A percentile compares a stretch with the other conserved stretches of the same genome.
Conservation (phyloP, 2,113 vertebrate species). For the Rhea americana region DNA sequence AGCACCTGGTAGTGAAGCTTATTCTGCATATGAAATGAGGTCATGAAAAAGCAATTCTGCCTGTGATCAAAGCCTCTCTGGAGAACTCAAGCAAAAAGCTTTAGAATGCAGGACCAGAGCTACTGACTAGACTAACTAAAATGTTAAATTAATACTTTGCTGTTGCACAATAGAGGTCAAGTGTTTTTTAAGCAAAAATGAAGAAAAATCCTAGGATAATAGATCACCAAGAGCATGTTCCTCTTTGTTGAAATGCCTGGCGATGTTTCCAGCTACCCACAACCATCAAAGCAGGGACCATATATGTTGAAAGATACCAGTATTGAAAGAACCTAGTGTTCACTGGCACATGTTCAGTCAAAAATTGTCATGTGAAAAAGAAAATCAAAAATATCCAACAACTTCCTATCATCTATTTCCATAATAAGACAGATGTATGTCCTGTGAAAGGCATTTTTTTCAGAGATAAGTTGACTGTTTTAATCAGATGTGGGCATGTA, state of each 20-base stretch:
- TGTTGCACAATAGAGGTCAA: neutral
- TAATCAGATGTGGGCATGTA: neutral
- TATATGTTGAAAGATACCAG: neutral
- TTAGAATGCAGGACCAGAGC: neutral
- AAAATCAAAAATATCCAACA: neutral
- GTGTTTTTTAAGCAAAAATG: neutral
- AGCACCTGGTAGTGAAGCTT: constrained; percentile 29
- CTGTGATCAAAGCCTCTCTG: constrained; percentile 13
- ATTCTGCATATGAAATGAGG: constrained; percentile 45
- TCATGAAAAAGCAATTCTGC: constrained; percentile 35
- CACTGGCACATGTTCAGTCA: neutral
- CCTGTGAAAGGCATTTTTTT: neutral
- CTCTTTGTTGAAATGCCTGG: neutral
- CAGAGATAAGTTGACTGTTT: neutral
- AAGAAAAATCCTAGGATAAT: neutral
- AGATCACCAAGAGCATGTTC: neutral
- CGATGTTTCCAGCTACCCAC: neutral
- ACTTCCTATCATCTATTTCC: neutral
- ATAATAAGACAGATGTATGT: neutral
- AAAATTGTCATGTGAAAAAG: neutral
- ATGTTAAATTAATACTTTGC: neutral
- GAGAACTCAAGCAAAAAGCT: neutral
- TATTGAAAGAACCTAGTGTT: neutral
- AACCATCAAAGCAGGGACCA: neutral
- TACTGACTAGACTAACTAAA: neutral